These are phyloP conservation scores for Capricornis sumatraensis DNA, from an alignment of 2,113 vertebrate species.

Conservation along the genomic window DNA sequence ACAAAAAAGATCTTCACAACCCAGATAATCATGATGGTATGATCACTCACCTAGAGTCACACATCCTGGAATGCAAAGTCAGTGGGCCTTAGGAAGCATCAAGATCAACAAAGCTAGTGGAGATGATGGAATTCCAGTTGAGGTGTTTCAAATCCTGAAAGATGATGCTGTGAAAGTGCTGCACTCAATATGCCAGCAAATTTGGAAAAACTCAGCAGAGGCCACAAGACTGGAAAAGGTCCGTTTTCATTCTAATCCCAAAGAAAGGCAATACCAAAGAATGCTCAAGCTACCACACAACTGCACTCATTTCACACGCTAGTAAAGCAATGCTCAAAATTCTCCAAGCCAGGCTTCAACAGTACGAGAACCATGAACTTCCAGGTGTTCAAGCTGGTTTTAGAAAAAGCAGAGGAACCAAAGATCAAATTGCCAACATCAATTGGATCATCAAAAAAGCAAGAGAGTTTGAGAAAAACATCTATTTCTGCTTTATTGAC, in stretches of 20 bases:
- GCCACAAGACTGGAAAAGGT: neutral
- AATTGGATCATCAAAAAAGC: fast-evolving
- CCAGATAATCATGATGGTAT: neutral
- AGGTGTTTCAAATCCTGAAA: neutral
- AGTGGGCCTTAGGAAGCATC: neutral
- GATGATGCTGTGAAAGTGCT: neutral
- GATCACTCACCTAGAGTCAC: neutral
- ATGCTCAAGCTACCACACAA: neutral
- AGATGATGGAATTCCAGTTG: neutral
- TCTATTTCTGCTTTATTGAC: neutral
- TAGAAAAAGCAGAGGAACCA: neutral
- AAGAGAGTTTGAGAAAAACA: neutral
- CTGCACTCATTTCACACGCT: neutral
- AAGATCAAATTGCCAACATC: neutral
- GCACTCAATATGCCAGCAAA: neutral
- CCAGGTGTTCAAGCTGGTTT: neutral
- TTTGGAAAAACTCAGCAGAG: neutral
- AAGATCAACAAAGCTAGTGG: fast-evolving
- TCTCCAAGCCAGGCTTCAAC: neutral
- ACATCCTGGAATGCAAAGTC: neutral
- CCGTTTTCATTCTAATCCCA: neutral
- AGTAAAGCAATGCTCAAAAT: neutral
- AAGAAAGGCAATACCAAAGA: neutral
- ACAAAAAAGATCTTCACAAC: neutral
- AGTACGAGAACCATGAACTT: neutral